Base-by-base conservation (phyloP, 2,797 vertebrate species). In the Vultur gryphus region DNA sequence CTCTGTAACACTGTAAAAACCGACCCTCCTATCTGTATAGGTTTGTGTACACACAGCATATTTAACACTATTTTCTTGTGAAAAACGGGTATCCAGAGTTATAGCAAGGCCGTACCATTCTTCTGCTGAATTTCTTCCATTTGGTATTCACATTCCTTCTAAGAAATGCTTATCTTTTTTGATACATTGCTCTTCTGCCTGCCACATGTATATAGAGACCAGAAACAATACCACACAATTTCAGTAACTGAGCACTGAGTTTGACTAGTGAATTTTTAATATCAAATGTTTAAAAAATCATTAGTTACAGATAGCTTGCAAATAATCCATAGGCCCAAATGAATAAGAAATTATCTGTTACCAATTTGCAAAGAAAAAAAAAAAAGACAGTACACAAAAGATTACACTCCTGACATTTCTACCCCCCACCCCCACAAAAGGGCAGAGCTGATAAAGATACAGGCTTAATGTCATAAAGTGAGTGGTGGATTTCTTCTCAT, bases 21-120 rank as follows among this genome's bases (percentile, higher is more conserved):
- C 1, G 0, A n/a, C 3, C 3, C 7, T 71, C 7, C 13, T 51
- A 4, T 10, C 26, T 43, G 8, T 16, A 16, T 11, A 64, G 4
- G 2, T 66, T 77, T 89, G 23, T 66, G 15, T 41, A 44, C 11
- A 58, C 43, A 52, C 5, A 46, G 4, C 14, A 37, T 21, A 39
- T 41, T 49, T 57, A 37, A 41, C 31, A 29, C 0, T 10, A 26
- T 67, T 79, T 49, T 52, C 57, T 48, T 61, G 13, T 61, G 41
- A 37, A 87, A 87, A 91, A 23, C 4, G 2, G 1, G 0, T 39
- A 55, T 16, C 17, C 10, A 54, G 26, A 71, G 55, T 35, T 35
- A 33, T 41, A 14, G 11, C 9, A 83, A 90, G 62, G 15, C 26
- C 54, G 6, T 58, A n/a, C 14, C 17, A 23, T 20, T 75, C 10